Conservation (phyloP, 2,888 invertebrate species). For the Cryptocheilus praepositus region DNA sequence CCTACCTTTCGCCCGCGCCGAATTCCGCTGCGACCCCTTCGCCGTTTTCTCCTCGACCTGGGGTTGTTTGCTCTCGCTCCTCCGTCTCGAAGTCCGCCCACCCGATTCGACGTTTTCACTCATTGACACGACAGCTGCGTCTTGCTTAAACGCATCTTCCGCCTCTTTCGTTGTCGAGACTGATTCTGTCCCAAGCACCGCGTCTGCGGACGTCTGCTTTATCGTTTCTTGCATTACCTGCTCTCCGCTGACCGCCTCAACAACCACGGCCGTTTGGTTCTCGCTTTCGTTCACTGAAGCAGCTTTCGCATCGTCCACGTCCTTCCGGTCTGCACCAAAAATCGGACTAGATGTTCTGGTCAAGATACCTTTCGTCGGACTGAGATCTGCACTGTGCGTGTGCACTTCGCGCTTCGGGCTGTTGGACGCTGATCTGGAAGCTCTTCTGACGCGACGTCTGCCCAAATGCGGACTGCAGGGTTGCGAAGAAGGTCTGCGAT, state of each 20-base stretch:
- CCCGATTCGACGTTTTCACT: neutral
- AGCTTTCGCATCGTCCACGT: neutral
- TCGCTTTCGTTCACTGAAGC: neutral
- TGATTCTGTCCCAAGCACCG: neutral
- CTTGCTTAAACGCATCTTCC: neutral
- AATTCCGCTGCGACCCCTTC: neutral
- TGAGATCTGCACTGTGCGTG: slow-evolving; percentile 65
- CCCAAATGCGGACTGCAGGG: slow-evolving; percentile 52
- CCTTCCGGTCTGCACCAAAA: slow-evolving; percentile 7
- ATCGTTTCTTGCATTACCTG: slow-evolving; percentile 16
- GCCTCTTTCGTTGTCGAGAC: neutral
- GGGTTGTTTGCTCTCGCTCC: neutral
- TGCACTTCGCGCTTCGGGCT: slow-evolving; percentile 64
- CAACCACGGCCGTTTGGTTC: neutral
- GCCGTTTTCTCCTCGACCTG: neutral
- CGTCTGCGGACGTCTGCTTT: neutral
- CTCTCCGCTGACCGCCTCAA: slow-evolving; percentile 7
- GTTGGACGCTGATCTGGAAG: slow-evolving; percentile 59
- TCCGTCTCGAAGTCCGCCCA: neutral
- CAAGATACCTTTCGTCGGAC: slow-evolving; percentile 70
- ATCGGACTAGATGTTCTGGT: slow-evolving; percentile 46
- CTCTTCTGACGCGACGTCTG: slow-evolving; percentile 25
- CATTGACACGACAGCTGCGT: neutral
- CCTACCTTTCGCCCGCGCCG: neutral
- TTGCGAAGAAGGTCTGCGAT: slow-evolving; percentile 52